phyloP scores from a whole-genome alignment of 2,113 vertebrate species.

The Dasyornis broadbenti region DNA sequence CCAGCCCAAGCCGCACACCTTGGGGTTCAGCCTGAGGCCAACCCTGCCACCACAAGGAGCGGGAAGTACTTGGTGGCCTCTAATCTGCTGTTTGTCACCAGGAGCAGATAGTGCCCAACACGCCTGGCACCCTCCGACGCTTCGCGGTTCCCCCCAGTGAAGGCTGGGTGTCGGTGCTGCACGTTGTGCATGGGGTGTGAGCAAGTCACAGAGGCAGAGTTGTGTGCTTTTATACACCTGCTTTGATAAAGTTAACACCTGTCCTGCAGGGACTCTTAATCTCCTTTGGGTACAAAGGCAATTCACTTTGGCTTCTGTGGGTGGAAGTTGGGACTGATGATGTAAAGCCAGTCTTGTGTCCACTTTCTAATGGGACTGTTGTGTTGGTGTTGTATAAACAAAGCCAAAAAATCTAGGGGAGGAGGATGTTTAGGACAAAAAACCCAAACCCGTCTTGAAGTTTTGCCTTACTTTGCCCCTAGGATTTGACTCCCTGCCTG shows the following conservation, averaged over 20 bases:
- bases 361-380: not conserved
- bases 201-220: not conserved
- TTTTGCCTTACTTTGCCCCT: not conserved
- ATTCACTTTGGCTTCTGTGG: fast-evolving
- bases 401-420: not conserved
- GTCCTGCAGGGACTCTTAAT: not conserved
- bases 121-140: fast-evolving
- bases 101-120: not conserved
- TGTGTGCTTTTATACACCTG: no score
- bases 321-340: not conserved
- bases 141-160: fast-evolving
- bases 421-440: not conserved
- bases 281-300: not conserved
- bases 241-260: not conserved
- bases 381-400: not conserved
- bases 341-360: fast-evolving
- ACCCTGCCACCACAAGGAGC: fast-evolving
- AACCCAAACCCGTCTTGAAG: not conserved
- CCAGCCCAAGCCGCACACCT: not conserved
- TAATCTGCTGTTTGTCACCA: not conserved
- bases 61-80: not conserved
- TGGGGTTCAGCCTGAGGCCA: not conserved
- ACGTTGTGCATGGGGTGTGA: fast-evolving
- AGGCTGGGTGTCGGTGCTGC: fast-evolving
- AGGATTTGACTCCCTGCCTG: fast-evolving